Percentiles rank a stretch among this genome's conserved stretches.
phyloP scores from a whole-genome alignment of 1,140 invertebrate genomes.

The Gonioctena quinquepunctata region DNA sequence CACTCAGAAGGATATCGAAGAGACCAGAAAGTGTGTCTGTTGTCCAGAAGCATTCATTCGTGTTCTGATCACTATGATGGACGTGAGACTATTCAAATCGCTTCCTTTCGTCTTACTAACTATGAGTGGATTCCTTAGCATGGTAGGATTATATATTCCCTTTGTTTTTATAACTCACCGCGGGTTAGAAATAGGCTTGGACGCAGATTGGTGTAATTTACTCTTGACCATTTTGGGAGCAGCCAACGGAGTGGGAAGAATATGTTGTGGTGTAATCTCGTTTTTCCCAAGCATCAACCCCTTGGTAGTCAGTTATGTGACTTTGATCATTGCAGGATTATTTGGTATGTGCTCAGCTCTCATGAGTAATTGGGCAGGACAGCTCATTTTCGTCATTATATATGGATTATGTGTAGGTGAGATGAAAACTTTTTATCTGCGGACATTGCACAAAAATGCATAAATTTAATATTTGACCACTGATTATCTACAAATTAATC shows the following conservation, averaged over 20 bases:
- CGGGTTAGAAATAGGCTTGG: slow-evolving; percentile 54
- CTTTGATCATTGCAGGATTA: slow-evolving; percentile 39
- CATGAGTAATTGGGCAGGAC: slow-evolving; percentile 24
- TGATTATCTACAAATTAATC: too few species aligned
- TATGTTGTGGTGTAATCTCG: slow-evolving; percentile 66
- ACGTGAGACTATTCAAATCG: slow-evolving; percentile 80
- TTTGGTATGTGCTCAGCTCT: slow-evolving; percentile 34
- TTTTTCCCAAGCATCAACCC: slow-evolving; percentile 37
- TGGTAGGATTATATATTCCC: slow-evolving; percentile 94
- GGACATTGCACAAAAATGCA: too few species aligned
- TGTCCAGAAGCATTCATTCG: slow-evolving; percentile 76
- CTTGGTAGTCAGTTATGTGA: slow-evolving; percentile 37
- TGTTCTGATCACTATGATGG: slow-evolving; percentile 80
- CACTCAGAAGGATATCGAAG: slow-evolving; percentile 72
- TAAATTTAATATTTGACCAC: too few species aligned
- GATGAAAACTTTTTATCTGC: too few species aligned
- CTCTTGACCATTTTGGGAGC: slow-evolving; percentile 88
- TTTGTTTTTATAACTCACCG: slow-evolving; percentile 80
- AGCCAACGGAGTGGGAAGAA: slow-evolving; percentile 85
- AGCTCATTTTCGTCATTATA: slow-evolving; percentile 30
- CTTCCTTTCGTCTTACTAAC: slow-evolving; percentile 85
- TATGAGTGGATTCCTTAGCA: slow-evolving; percentile 82
- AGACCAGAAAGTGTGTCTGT: slow-evolving; percentile 65
- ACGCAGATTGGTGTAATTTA: slow-evolving; percentile 61
- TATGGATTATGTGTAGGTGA: slow-evolving; percentile 45